Evolutionary conservation across 2,888 invertebrate genomes (phyloP), one percentile per base, ranked within the genome.

Genomic region (Alitta virens): DNA sequence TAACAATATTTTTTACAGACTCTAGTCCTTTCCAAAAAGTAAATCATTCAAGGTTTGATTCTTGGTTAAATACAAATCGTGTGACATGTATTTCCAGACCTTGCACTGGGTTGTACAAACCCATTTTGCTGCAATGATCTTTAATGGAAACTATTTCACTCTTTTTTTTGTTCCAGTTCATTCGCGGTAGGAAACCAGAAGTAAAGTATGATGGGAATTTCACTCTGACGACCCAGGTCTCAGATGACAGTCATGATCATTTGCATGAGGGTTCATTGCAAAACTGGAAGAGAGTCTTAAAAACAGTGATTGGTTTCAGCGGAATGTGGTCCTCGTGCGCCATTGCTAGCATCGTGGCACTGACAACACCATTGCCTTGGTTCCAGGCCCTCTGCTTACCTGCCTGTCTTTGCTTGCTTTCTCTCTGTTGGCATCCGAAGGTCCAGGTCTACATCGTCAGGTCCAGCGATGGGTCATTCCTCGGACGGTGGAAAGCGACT

Each of bases 341-440:
- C 14, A 68, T 69, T 3, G 68, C 69, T 9, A 56, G 63, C 23
- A 54, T 67, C 33, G 50, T 71, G 0, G 66, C 62, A 25, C 49
- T 64, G 33, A 67, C 68, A 60, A 66, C 68, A 0, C 53, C 66
- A 0, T 59, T 71, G 46, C 65, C 63, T 1, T 67, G 69, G 57
- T 56, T 64, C 46, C 67, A 68, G 33, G 64, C 67, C 26, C 46
- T 71, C 25, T 60, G 65, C n/a, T 56, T 71, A n/a, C 70, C 70
- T 0, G 51, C 65, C 33, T 43, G 63, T 16, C 51, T 71, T 16
- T 58, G 63, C 18, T 50, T 71, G 14, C 64, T 71, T 16, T 70
- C 71, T 3, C 53, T 67, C 12, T 54, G 66, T 26, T 71, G 71
- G 70, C 63, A 63, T 12, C 69, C 69, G 2, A 58, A 64, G 42